These are phyloP conservation scores for Oscheius sp. DNA, from an alignment of 1,140 invertebrate genomes.

Conservation along the genomic window DNA sequence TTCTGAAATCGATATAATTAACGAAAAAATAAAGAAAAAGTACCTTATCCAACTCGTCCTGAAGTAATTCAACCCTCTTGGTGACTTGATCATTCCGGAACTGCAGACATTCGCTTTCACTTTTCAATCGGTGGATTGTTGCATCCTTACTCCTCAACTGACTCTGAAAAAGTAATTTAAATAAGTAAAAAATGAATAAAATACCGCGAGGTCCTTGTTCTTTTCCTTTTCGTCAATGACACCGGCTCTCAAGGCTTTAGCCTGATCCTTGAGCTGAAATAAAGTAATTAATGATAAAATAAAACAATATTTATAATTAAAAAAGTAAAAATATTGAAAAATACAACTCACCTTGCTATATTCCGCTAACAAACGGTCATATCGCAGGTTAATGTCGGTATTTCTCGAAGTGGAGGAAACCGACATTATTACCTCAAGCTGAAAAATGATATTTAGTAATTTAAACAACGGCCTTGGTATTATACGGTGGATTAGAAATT, in stretches of 20 bases:
- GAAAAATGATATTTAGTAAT: background rate
- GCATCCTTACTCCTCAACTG: background rate
- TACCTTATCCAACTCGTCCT: slow-evolving; percentile 6
- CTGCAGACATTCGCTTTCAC: background rate
- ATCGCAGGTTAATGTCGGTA: no score
- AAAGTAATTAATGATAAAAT: no score
- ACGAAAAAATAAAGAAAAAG: background rate
- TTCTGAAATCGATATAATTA: background rate
- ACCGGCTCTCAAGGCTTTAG: background rate
- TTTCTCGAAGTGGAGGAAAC: no score
- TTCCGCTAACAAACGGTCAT: no score
- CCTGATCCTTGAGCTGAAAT: background rate
- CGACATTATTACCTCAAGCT: background rate
- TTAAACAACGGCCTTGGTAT: no score
- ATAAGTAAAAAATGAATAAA: background rate
- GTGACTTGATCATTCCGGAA: background rate
- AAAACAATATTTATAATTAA: background rate
- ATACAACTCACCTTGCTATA: no score
- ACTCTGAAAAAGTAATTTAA: background rate
- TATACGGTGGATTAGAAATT: no score
- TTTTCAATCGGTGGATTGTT: background rate
- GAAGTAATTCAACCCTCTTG: background rate
- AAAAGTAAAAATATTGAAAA: background rate
- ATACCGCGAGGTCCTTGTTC: background rate
- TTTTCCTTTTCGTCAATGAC: background rate